Base-by-base conservation (phyloP, 2,797 vertebrate species). In the Poecile montanus region DNA sequence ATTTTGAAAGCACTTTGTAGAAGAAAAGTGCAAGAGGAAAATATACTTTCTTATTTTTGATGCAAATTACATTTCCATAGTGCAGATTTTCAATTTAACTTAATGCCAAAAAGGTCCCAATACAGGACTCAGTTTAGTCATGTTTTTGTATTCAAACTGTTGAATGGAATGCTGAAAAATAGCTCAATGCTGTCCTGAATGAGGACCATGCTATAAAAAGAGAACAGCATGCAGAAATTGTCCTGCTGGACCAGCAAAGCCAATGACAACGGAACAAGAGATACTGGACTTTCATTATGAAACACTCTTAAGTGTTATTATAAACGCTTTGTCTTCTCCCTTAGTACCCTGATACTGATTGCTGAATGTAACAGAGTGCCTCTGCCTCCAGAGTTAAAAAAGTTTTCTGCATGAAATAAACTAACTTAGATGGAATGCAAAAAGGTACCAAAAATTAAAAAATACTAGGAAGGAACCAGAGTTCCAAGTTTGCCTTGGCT, bases 1-100 rank as follows among this genome's bases (percentile, higher is more conserved):
- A 80, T 90, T 90, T 94, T 80, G 79, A 80, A 94, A 94, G 10
- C 27, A 63, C 25, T 85, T 60, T 87, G 48, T 71, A 76, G 91
- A 72, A 60, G 30, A 65, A 85, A 87, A 90, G 16, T 38, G 54
- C 29, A 71, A 51, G 80, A 57, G 3, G 11, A 80, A 82, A 91
- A 38, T 34, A 48, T 6, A 7, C 7, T 65, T 78, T 78, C 67
- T 23, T 51, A 53, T 47, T 88, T 93, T 85, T 94, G 6, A 73
- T 57, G 21, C 54, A 91, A 91, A 91, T 56, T 62, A 54, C 15
- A 47, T 40, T 57, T 96, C n/a, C 29, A 53, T 57, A 56, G 10
- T 63, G 9, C 19, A 50, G 70, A 61, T 88, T 88, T 96, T 80
- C 65, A 54, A 58, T 89, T 85, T 89, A 83, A 80, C 17, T 71